phyloP scores from a whole-genome alignment of 2,113 vertebrate genomes.

The Pavo muticus region DNA sequence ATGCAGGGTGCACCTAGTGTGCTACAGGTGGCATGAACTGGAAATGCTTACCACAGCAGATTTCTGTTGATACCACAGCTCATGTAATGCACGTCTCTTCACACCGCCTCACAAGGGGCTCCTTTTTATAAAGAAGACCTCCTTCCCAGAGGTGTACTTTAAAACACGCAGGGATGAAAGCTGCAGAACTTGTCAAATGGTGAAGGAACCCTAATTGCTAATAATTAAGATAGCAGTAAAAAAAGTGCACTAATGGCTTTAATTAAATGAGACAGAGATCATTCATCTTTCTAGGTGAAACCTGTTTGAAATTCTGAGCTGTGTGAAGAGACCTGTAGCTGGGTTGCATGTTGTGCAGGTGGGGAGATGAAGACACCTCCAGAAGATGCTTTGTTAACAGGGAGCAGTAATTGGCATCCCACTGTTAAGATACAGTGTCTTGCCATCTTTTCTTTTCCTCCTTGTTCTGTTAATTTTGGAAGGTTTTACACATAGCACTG shows the following conservation, averaged over 20 bases:
- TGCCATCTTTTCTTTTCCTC: not conserved
- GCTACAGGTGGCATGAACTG: not conserved
- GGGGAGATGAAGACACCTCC: not conserved
- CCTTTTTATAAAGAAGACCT: constrained; percentile 1
- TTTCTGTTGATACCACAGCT: not conserved
- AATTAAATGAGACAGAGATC: not conserved
- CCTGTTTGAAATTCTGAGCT: not conserved
- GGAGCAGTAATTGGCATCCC: constrained; percentile 16
- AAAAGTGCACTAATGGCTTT: not conserved
- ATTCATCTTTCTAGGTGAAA: constrained; percentile 1
- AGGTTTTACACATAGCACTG: not conserved
- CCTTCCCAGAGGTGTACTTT: not conserved
- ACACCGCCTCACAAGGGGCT: not conserved
- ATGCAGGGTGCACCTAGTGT: not conserved
- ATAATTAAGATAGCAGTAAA: constrained; percentile 30
- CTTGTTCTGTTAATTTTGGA: constrained; percentile 33
- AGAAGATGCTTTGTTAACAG: constrained; percentile 5
- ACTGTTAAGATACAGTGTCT: not conserved
- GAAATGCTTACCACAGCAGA: not conserved
- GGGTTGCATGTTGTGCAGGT: constrained; percentile 5
- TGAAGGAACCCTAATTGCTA: constrained; percentile 10
- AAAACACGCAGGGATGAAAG: constrained; percentile 38
- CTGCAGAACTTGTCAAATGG: not conserved
- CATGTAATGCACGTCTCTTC: not conserved
- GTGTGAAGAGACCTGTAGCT: constrained; percentile 25